phyloP scores from a whole-genome alignment of 2,888 invertebrate species.

The Cataglyphis cursor region DNA sequence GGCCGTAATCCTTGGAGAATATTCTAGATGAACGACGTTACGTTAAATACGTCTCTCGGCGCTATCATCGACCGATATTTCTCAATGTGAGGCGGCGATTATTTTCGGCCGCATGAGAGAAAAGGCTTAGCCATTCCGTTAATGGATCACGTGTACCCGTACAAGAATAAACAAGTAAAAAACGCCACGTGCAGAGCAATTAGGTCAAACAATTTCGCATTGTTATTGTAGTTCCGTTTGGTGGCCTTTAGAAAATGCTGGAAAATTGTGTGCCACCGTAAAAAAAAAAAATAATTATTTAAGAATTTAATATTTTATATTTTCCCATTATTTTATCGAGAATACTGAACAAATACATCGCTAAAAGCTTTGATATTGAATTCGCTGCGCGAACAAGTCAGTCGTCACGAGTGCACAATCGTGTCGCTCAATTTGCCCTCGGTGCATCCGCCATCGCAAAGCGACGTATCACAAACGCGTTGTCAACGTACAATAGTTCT shows the following conservation, averaged over 20 bases:
- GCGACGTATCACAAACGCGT: background rate
- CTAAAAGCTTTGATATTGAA: conserved; percentile 1
- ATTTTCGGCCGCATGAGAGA: conserved; percentile 70
- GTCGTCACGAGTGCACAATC: conserved; percentile 29
- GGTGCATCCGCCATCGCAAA: background rate
- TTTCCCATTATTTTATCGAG: background rate
- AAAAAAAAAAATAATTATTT: background rate
- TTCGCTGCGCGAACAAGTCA: conserved; percentile 25
- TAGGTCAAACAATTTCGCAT: background rate
- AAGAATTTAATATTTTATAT: background rate
- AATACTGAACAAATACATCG: background rate
- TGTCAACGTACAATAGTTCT: background rate
- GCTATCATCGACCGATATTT: conserved; percentile 70
- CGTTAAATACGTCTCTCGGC: conserved; percentile 61
- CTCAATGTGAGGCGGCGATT: conserved; percentile 63
- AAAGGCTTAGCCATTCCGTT: conserved; percentile 59
- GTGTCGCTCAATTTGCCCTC: conserved; percentile 29
- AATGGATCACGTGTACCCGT: conserved; percentile 70
- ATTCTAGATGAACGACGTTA: conserved; percentile 52
- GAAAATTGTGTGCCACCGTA: background rate
- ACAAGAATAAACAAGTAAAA: conserved; percentile 60
- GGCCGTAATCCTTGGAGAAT: conserved; percentile 11
- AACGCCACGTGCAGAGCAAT: conserved; percentile 51
- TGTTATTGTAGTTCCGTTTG: conserved; percentile 1
- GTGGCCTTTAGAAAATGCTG: background rate